Evolutionary conservation across 2,888 invertebrate species (phyloP).

Genomic region (Galeopsomyia nigrocyanea): DNA sequence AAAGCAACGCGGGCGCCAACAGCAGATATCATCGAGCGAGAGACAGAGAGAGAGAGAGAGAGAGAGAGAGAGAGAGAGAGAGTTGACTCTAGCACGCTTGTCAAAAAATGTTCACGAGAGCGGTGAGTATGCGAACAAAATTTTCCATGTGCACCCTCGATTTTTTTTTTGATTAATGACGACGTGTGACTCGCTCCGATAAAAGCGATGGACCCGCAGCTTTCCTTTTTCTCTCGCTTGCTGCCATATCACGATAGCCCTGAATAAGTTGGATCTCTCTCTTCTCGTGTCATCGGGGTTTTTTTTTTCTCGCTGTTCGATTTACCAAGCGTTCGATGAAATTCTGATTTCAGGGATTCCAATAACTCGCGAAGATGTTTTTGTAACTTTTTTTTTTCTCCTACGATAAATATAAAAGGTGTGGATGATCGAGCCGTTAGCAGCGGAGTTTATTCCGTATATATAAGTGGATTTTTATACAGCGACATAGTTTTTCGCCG

Average conservation of each 20-base stretch:
- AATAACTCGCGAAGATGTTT: too few relatives aligned
- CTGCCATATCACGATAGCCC: neutral
- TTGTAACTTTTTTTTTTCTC: too few relatives aligned
- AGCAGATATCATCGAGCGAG: neutral
- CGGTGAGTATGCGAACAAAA: neutral
- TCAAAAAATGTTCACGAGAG: too few relatives aligned
- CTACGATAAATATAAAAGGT: too few relatives aligned
- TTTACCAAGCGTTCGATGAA: neutral
- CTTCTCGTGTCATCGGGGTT: constrained; percentile 10
- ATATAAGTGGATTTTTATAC: too few relatives aligned
- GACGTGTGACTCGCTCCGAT: neutral
- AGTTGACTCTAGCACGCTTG: neutral
- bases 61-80: too few relatives aligned
- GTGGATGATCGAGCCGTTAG: too few relatives aligned
- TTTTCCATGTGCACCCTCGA: constrained; percentile 1
- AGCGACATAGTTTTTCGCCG: too few relatives aligned
- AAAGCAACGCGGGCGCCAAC: too few relatives aligned
- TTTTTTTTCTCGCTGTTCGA: neutral
- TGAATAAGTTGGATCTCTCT: constrained; percentile 9
- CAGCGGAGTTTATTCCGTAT: too few relatives aligned
- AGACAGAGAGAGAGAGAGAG: too few relatives aligned
- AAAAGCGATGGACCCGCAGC: constrained; percentile 7
- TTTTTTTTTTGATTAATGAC: constrained; percentile 30
- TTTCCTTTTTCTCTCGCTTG: constrained; percentile 15
- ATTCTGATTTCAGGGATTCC: too few relatives aligned